Conservation (phyloP, 2,797 vertebrate genomes). For the Gymnoscopelus braueri region DNA sequence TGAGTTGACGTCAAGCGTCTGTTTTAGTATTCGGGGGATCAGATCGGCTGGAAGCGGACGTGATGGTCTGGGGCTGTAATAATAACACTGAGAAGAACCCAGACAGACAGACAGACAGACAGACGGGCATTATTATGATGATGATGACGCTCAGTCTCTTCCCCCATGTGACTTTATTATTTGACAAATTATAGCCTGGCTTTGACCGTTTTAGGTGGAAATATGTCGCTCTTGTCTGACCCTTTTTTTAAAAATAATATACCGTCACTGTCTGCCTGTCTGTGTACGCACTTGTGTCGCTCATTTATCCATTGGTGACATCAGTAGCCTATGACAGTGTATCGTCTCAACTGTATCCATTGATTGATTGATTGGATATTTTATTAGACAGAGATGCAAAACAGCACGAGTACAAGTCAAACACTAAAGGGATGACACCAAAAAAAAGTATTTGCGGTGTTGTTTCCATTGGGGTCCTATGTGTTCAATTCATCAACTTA, state of each 20-base stretch:
- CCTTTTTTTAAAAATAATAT: constrained; percentile 36
- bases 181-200: constrained; percentile 40
- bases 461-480: too few species aligned
- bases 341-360: too few species aligned
- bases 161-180: constrained; percentile 65
- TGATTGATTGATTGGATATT: too few species aligned
- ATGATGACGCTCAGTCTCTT: constrained; percentile 58
- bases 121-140: too few species aligned
- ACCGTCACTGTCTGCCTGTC: constrained; percentile 46
- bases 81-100: constrained; percentile 25
- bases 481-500: too few species aligned
- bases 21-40: constrained; percentile 79
- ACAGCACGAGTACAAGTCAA: too few species aligned
- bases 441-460: too few species aligned
- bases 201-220: constrained; percentile 37
- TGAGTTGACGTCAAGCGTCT: constrained; percentile 70
- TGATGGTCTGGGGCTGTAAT: constrained; percentile 69
- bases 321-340: too few species aligned
- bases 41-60: constrained; percentile 73
- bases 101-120: constrained; percentile 51
- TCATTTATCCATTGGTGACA: constrained; percentile 47
- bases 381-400: too few species aligned
- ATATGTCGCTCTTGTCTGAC: background rate
- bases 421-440: too few species aligned
- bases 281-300: constrained; percentile 62